Evolutionary conservation across 2,113 vertebrate species (phyloP).

Genomic region (Prunella himalayana): DNA sequence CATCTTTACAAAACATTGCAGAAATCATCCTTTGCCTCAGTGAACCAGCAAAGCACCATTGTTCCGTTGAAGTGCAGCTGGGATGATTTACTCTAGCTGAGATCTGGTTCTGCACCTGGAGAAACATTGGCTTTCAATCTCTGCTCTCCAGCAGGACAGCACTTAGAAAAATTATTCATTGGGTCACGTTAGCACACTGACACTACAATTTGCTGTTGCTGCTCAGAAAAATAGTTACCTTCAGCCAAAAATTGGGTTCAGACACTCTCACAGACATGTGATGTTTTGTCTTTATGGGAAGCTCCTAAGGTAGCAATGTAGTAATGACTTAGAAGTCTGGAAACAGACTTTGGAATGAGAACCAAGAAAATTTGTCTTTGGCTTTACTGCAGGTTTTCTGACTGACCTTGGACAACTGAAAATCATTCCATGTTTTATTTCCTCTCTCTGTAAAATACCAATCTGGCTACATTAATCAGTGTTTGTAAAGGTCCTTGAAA

Average conservation of each 20-base stretch:
- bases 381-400: constrained; percentile 28
- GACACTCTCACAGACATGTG: neutral
- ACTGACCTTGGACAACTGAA: constrained; percentile 38
- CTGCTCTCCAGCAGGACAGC: neutral
- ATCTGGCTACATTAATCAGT: constrained; percentile 8
- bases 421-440: constrained; percentile 29
- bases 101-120: constrained; percentile 7
- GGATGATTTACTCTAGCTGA: constrained; percentile 26
- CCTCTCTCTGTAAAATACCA: neutral
- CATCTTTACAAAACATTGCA: neutral
- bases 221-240: constrained; percentile 48
- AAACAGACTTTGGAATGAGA: constrained; percentile 11
- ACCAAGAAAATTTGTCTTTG: constrained; percentile 23
- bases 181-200: neutral
- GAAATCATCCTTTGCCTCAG: neutral
- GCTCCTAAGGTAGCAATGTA: neutral
- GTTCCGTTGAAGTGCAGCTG: neutral
- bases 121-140: constrained; percentile 6
- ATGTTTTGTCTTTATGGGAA: constrained; percentile 40
- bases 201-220: constrained; percentile 47
- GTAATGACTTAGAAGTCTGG: constrained; percentile 37
- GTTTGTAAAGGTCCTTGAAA: constrained; percentile 39
- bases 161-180: constrained; percentile 20
- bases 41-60: neutral
- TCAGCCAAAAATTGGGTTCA: constrained; percentile 45